A percentile compares a stretch with the other conserved stretches of the same genome.
These are phyloP conservation scores for Tanytarsus gracilentus DNA, from an alignment of 2,888 invertebrate genomes.

Conservation along the genomic window DNA sequence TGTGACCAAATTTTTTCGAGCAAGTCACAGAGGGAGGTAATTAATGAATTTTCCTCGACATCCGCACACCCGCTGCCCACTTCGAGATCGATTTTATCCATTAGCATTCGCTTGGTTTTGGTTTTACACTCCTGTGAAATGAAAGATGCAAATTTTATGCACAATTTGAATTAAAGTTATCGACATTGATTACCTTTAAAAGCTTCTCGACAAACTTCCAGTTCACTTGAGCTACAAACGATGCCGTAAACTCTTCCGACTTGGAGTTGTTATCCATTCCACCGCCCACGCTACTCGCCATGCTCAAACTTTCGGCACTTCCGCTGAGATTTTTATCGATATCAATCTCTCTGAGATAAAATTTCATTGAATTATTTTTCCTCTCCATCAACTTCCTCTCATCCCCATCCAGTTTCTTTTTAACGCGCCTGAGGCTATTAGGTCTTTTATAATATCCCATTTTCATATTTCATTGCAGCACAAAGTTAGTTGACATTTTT, in stretches of 20 bases:
- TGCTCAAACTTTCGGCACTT: constrained; percentile 16
- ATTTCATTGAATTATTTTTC: constrained; percentile 40
- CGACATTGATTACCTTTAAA: constrained; percentile 59
- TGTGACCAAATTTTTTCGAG: constrained; percentile 97
- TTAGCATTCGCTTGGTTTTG: constrained; percentile 94
- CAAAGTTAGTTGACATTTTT: constrained; percentile 30
- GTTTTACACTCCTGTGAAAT: constrained; percentile 65
- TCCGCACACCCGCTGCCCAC: constrained; percentile 51
- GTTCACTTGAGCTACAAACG: constrained; percentile 90
- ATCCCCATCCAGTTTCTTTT: constrained; percentile 49
- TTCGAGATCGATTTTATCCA: constrained; percentile 98
- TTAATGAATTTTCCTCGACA: constrained; percentile 94
- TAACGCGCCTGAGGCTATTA: constrained; percentile 51
- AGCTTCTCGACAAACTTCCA: constrained; percentile 97
- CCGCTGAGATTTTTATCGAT: constrained; percentile 24
- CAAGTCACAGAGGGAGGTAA: constrained; percentile 95
- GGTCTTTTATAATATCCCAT: constrained; percentile 42
- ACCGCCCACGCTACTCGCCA: constrained; percentile 5
- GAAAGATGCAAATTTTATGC: background rate
- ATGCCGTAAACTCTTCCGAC: constrained; percentile 60
- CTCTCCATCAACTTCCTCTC: constrained; percentile 50
- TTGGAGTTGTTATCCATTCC: constrained; percentile 33
- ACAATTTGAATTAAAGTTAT: constrained; percentile 4
- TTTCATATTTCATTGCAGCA: background rate
- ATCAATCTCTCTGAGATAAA: constrained; percentile 31